Percentiles rank a stretch among this genome's conserved stretches.
These are phyloP conservation scores for Halcyon leucocephala DNA, from an alignment of 2,797 vertebrate genomes.

Conservation along the genomic window DNA sequence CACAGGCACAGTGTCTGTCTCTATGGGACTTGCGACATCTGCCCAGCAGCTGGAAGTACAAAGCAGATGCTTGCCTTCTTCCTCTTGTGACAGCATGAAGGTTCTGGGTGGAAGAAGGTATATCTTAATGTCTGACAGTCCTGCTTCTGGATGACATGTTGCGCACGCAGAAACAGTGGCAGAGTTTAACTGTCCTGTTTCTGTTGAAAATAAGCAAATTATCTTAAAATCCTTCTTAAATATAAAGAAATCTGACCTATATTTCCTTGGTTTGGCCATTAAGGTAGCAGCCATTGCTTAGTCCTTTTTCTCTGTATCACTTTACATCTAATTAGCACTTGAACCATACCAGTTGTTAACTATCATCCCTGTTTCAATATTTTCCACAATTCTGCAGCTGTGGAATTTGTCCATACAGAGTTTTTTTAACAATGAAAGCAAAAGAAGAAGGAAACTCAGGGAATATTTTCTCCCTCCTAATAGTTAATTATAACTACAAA, in stretches of 20 bases:
- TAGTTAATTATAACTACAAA: background rate
- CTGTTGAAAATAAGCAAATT: background rate
- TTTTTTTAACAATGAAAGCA: background rate
- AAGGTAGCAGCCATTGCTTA: background rate
- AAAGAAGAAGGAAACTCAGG: background rate
- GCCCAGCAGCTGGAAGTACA: background rate
- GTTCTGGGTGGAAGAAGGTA: background rate
- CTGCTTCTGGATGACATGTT: background rate
- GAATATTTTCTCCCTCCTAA: background rate
- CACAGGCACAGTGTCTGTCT: background rate
- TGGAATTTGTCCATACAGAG: background rate
- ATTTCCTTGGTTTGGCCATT: background rate
- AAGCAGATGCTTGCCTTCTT: background rate
- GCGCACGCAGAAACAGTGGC: rapidly evolving
- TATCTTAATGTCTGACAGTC: background rate
- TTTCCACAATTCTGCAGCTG: background rate
- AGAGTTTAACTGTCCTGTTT: background rate
- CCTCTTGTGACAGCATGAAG: background rate
- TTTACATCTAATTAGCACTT: background rate
- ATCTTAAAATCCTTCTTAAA: background rate
- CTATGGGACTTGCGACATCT: background rate
- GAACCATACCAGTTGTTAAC: background rate
- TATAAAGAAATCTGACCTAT: background rate
- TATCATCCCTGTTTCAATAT: background rate
- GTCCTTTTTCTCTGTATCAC: background rate